Base-by-base conservation (phyloP, 2,113 vertebrate genomes). In the Nibea coibor region DNA sequence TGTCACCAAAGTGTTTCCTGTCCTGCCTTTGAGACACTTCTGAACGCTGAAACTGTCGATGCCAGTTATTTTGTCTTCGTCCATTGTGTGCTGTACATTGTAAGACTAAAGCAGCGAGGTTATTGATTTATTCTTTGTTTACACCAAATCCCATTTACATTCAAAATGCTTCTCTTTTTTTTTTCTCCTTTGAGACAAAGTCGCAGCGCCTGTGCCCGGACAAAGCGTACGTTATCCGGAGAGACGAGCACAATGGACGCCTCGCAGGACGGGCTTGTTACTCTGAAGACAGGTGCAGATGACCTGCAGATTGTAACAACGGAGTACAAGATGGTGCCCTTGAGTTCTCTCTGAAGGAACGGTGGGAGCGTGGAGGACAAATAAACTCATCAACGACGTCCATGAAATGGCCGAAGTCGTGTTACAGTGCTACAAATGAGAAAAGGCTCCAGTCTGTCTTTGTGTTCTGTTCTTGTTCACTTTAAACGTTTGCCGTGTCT, bases 81-180 rank as follows among this genome's bases (percentile, higher is more conserved):
- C 15, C 28, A 54, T 53, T 58, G 43, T 71, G 42, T 22, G n/a
- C 35, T 35, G 39, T 63, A 66, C 58, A 59, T 70, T 54, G 2
- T 59, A 77, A 73, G n/a, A 63, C 53, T 65, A 56, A 51, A 71
- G 45, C 48, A 79, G 28, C 42, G 35, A n/a, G 31, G 26, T 73
- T 70, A 47, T 67, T 74, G 59, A 85, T 85, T 73, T 83, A 74
- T 81, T 70, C 62, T 72, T 82, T 81, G 75, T 89, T 88, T 66
- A 66, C 61, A 77, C 67, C 35, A 81, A 78, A 83, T 31, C 3
- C 24, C 19, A 83, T 89, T 87, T 88, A 73, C 66, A 82, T 76
- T 82, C 54, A 65, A 35, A 80, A 77, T 68, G 68, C 42, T 72
- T 70, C 6, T 35, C 3, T 28, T 28, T 35, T 39, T 39, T 35